Evolutionary conservation across 2,888 invertebrate genomes (phyloP).

Genomic region (Osedax fenrisi): DNA sequence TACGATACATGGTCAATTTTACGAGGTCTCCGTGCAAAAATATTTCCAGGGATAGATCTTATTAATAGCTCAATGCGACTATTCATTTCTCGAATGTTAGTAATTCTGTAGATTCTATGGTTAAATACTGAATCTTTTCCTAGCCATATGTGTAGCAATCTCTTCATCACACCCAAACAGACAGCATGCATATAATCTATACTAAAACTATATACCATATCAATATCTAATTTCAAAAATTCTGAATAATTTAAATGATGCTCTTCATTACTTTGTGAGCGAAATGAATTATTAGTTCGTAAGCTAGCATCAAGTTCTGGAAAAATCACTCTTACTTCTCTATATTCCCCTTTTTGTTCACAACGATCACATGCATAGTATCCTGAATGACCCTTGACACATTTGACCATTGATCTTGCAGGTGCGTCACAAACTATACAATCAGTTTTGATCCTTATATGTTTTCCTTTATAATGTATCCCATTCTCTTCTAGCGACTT

Average conservation of each 20-base stretch:
- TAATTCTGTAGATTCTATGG: background rate
- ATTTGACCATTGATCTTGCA: constrained; percentile 31
- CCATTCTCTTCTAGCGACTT: background rate
- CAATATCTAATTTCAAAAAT: constrained; percentile 13
- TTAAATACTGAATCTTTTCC: background rate
- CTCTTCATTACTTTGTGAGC: background rate
- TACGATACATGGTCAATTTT: background rate
- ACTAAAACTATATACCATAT: constrained; percentile 22
- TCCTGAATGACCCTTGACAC: constrained; percentile 26
- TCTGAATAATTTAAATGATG: constrained; percentile 18
- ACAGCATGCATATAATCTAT: constrained; percentile 17
- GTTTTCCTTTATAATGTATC: background rate
- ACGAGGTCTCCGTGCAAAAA: background rate
- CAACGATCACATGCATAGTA: constrained; percentile 33
- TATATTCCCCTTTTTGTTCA: constrained; percentile 18
- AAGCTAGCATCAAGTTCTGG: background rate
- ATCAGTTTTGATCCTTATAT: background rate
- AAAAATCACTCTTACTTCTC: background rate
- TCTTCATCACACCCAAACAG: constrained; percentile 17
- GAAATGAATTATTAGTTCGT: background rate
- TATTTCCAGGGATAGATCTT: background rate
- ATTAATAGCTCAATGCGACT: background rate
- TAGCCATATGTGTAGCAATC: constrained; percentile 3
- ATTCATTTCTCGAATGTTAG: background rate
- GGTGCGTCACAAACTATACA: constrained; percentile 33